Evolutionary conservation across 2,113 vertebrate genomes (phyloP).

Genomic region (Scortum barcoo): DNA sequence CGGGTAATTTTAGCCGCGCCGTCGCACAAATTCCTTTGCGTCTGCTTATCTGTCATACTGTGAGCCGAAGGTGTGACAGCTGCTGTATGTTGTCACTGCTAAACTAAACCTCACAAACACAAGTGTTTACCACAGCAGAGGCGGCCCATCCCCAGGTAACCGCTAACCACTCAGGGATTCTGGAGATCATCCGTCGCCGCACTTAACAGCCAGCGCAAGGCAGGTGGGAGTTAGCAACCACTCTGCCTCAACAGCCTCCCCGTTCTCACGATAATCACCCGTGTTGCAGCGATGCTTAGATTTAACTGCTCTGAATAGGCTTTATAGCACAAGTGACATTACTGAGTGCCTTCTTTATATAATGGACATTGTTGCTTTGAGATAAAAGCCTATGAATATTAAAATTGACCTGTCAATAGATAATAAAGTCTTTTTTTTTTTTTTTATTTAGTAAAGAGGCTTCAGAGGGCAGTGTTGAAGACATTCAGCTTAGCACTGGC

Average conservation of each 20-base stretch:
- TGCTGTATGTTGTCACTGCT: conserved; percentile 63
- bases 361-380: conserved; percentile 27
- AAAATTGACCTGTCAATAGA: conserved; percentile 7
- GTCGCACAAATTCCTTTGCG: conserved; percentile 34
- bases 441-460: conserved; percentile 26
- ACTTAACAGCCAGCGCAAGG: conserved; percentile 46
- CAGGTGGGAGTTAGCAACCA: conserved; percentile 52
- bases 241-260: conserved; percentile 40
- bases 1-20: not conserved
- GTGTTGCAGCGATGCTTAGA: conserved; percentile 32
- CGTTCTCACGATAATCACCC: conserved; percentile 29
- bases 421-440: conserved; percentile 31
- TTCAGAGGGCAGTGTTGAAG: conserved; percentile 14
- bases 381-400: conserved; percentile 27
- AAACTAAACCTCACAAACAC: conserved; percentile 58
- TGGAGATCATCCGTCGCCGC: conserved; percentile 58
- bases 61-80: conserved; percentile 58
- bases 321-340: conserved; percentile 23
- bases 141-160: conserved; percentile 70
- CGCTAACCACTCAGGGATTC: conserved; percentile 66
- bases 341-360: conserved; percentile 13
- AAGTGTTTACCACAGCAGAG: conserved; percentile 66
- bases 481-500: not conserved
- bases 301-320: conserved; percentile 46
- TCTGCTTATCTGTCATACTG: conserved; percentile 46